Evolutionary conservation across 2,888 invertebrate genomes (phyloP), one percentile per base, ranked within the genome.

Genomic region (Schizaphis graminum): DNA sequence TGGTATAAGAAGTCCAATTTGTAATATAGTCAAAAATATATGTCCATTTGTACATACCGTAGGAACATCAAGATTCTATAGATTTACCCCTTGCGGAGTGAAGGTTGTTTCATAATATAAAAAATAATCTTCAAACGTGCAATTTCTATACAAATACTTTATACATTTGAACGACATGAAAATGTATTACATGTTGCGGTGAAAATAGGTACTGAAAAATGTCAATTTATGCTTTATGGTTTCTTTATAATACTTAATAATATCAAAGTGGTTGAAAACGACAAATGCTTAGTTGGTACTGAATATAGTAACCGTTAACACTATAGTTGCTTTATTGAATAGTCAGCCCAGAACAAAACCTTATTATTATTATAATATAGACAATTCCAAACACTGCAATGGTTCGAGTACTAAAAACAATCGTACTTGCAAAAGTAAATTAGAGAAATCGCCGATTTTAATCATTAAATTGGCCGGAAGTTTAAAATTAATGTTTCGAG

Each of bases 391-490:
- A 84, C 35, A 26, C 21, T 47, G 47, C 57, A 44, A 89, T 26
- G 89, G 57, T 90, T 85, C 57, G 28, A 11, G 49, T 28, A 57
- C 41, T 47, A 85, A 93, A 90, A 90, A 93, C 89, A 84, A 93
- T 90, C 35, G 56, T 57, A 57, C n/a, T 89, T 53, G 53, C 41
- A 24, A 11, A 35, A 67, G 77, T 89, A 61, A 93, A 93, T 90
- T 57, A 61, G 49, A 85, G 89, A 93, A 93, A 93, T 35, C 47
- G 49, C 11, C 35, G 89, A 93, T 93, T 89, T 84, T 57, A 89
- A 93, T 93, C 85, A 56, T 85, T 93, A 85, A 89, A 90, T 88
- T 93, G 85, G 57, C 93, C 93, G 93, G 89, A 93, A 49, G 84
- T 84, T 89, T 49, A 24, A 90, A 90, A 86, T 86, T 67, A 61